These are phyloP conservation scores for Hirundichthys speculiger DNA, from an alignment of 2,113 vertebrate species.

Conservation along the genomic window DNA sequence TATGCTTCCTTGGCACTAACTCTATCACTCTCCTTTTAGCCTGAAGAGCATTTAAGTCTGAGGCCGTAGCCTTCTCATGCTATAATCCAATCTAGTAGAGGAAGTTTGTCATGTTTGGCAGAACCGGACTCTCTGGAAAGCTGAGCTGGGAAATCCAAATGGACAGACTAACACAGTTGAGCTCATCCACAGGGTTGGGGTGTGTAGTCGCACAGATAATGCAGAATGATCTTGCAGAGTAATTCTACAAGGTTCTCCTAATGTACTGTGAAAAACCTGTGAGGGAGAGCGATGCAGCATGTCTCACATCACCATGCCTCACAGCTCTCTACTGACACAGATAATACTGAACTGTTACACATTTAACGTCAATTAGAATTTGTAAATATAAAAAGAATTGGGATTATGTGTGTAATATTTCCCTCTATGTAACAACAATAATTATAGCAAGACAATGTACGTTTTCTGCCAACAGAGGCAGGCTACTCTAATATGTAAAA, in stretches of 20 bases:
- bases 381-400: slow-evolving; percentile 29
- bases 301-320: slow-evolving; percentile 62
- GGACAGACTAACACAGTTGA: slow-evolving; percentile 56
- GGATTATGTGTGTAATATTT: slow-evolving; percentile 28
- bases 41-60: slow-evolving; percentile 62
- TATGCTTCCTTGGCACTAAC: slow-evolving; percentile 76
- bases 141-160: slow-evolving; percentile 64
- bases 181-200: slow-evolving; percentile 67
- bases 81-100: slow-evolving; percentile 64
- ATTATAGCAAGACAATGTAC: slow-evolving; percentile 16
- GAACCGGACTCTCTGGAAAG: slow-evolving; percentile 61
- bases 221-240: slow-evolving; percentile 64
- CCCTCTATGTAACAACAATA: slow-evolving; percentile 12
- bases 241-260: slow-evolving; percentile 61
- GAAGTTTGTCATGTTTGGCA: slow-evolving; percentile 78
- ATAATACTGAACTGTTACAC: slow-evolving; percentile 60
- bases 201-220: slow-evolving; percentile 78
- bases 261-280: slow-evolving; percentile 76
- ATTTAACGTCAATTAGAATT: slow-evolving; percentile 56
- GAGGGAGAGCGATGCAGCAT: slow-evolving; percentile 68
- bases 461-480: slow-evolving; percentile 36
- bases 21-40: slow-evolving; percentile 72
- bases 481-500: too few relatives aligned
- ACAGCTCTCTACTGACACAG: slow-evolving; percentile 57
- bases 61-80: slow-evolving; percentile 44